Base-by-base conservation (phyloP, 2,888 invertebrate genomes). In the Leptothorax acervorum region DNA sequence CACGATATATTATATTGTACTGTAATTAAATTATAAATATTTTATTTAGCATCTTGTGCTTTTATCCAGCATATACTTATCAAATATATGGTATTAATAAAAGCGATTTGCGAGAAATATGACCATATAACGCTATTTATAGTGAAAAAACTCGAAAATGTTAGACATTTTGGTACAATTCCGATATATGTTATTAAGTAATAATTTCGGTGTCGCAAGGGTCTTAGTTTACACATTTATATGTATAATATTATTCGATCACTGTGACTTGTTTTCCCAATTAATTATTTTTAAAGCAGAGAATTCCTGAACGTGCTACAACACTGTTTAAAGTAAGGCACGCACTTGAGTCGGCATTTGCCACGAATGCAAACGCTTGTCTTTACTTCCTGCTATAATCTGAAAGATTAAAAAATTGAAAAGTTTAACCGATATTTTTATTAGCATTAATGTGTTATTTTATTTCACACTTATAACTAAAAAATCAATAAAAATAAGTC, bases 351-450 rank as follows among this genome's bases (percentile, higher is more conserved):
- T 92, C 78, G 97, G 97, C 95, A 97, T 96, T 92, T 96, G 96
- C 96, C 96, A 96, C 91, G 96, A 96, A 92, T 96, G 96, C 93
- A 97, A 94, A 91, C 96, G 96, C 92, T 96, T 96, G 92, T 97
- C 97, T 93, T 97, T 97, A 90, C 97, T 96, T 55, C 97, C 97
- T 3, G 96, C 96, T 81, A 97, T 96, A 18, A 97, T 96, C 97
- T 97, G 95, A 85, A 95, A 95, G 82, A 88, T 42, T 51, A 71
- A 28, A n/a, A 23, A 45, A 55, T 45, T 15, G 3, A 15, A 55
- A 66, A 66, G 1, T 23, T 3, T 11, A 3, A 55, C 23, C 4
- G 5, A 6, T 28, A 68, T n/a, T 45, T n/a, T 45, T 57, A 42
- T 15, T 51, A 48, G 35, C 4, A 57, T 57, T 8, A 81, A 75